These are phyloP conservation scores for Nothoprocta perdicaria DNA, from an alignment of 2,113 vertebrate species.

Conservation along the genomic window DNA sequence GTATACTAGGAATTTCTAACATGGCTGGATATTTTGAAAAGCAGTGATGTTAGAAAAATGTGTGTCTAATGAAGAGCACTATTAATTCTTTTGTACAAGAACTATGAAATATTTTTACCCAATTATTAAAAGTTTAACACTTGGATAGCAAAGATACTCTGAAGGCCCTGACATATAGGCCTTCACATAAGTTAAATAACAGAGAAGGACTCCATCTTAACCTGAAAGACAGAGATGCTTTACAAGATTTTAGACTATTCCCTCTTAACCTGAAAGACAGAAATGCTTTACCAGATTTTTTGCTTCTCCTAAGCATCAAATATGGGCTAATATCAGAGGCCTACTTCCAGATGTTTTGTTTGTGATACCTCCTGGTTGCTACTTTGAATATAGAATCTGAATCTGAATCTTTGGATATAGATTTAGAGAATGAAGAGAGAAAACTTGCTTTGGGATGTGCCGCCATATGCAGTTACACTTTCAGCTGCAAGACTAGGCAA, in stretches of 20 bases:
- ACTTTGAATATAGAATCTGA: not conserved
- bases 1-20: not conserved
- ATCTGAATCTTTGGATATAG: not conserved
- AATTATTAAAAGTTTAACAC: not conserved
- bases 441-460: not conserved
- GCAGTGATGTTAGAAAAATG: not conserved
- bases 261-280: not conserved
- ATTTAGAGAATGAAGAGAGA: not conserved
- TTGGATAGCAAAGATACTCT: not conserved
- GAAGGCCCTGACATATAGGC: not conserved
- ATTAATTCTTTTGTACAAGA: not conserved
- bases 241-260: not conserved
- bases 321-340: not conserved
- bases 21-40: not conserved
- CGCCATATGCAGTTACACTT: not conserved
- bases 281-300: not conserved
- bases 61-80: not conserved
- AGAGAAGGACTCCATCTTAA: rapidly evolving
- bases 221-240: not conserved
- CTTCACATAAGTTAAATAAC: not conserved
- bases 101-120: not conserved
- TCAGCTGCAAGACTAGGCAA: not conserved
- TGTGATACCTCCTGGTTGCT: not conserved
- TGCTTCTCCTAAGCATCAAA: not conserved
- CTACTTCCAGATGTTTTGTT: not conserved